Base-by-base conservation (phyloP, 92 coral and sea anemone species). In the Actinernus sp. region DNA sequence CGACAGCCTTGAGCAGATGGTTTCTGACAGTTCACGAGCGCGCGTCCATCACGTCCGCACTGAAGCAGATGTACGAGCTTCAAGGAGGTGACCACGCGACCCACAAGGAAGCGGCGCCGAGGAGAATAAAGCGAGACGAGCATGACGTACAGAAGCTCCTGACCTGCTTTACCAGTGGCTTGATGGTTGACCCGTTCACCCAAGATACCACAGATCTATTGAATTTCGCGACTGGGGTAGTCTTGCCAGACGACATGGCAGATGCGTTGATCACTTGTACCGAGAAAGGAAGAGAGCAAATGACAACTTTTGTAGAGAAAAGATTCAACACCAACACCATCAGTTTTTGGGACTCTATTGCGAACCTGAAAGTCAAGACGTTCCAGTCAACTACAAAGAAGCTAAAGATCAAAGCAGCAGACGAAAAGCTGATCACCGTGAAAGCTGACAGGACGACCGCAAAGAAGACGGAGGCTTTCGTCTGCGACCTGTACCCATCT, bases 21-120 rank as follows among this genome's bases (percentile, higher is more conserved):
- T 77, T 78, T 49, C 57, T 77, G 45, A 86, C 88, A 2, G 18
- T 50, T 20, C 84, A 80, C 24, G 84, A 80, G 57, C 61, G 70
- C 9, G 84, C 92, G 31, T 64, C 72, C 16, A 51, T 84, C 32
- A 84, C 81, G 13, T 51, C 75, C 20, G 69, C 83, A 20, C 20
- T 75, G 56, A 76, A 84, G 61, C 56, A 60, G 51, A n/a, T n/a
- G n/a, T n/a, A n/a, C n/a, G n/a, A n/a, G n/a, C n/a, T n/a, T n/a
- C n/a, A n/a, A n/a, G n/a, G n/a, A n/a, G n/a, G n/a, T n/a, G n/a
- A n/a, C n/a, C n/a, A n/a, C n/a, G n/a, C n/a, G n/a, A n/a, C n/a
- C 17, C 46, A 48, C 25, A 64, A 64, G 58, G 71, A 64, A 36
- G 58, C 59, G 31, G 46, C 71, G 21, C 71, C 71, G 13, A 18